Evolutionary conservation across 2,888 invertebrate species (phyloP), one percentile per base, ranked within the genome.

Genomic region (Stenolophus ochropezus): DNA sequence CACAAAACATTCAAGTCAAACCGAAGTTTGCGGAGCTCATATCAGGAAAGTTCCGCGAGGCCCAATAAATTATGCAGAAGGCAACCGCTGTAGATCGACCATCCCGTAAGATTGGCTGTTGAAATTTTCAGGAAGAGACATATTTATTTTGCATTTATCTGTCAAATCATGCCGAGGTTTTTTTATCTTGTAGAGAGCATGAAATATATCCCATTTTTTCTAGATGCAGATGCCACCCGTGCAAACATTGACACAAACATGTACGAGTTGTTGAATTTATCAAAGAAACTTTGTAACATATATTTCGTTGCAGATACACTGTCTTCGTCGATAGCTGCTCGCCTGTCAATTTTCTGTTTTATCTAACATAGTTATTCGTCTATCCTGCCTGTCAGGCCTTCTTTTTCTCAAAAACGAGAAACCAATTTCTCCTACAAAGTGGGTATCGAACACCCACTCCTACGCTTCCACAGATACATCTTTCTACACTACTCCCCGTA

Each of bases 141-240:
- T 81, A 81, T 81, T 81, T 81, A 81, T 81, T 81, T 81, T 75
- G 75, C 81, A 81, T 81, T 81, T 81, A 81, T 81, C 81, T 75
- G 81, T 81, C 81, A 81, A 75, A 81, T 81, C 81, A 81, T 81
- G 75, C 75, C 61, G 81, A 47, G 81, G 61, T 81, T 58, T 75
- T 56, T 81, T 81, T 81, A 81, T 81, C 81, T 75, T 51, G 61
- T 75, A 65, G 49, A 65, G 74, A 81, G 75, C 65, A 65, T 81
- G 61, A 81, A 81, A 75, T 81, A 81, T 81, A 75, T 81, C 25
- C 73, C n/a, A 53, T 71, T 80, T 73, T 53, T 73, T 73, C 33
- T 73, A 42, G 73, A 56, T 73, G 73, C 80, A 80, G 56, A 80
- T 18, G 73, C 73, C 42, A 71, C 58, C 47, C 53, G 53, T 53